A percentile compares a stretch with the other conserved stretches of the same genome.
Evolutionary conservation across 2,113 vertebrate species (phyloP).

Genomic region (Eptatretus burgeri): DNA sequence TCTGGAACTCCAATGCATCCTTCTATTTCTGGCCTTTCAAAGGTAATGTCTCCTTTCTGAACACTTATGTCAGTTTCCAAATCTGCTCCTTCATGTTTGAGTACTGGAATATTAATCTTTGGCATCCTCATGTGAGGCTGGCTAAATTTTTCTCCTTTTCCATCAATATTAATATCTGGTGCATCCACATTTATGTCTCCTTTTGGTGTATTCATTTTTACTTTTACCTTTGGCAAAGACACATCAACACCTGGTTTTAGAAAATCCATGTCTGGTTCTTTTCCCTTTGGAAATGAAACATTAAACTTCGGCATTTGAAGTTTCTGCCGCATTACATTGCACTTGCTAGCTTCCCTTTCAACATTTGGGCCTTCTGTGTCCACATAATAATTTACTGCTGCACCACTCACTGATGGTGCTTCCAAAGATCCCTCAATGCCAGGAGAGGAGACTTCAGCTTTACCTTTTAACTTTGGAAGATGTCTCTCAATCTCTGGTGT

Average conservation of each 20-base stretch:
- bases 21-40: too few relatives aligned
- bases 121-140: accelerated
- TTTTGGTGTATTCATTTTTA: background rate
- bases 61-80: background rate
- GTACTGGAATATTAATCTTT: slow-evolving; percentile 11
- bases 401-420: slow-evolving; percentile 9
- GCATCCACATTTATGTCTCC: background rate
- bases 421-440: background rate
- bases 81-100: background rate
- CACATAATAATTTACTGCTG: background rate
- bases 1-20: background rate
- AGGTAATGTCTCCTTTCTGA: background rate
- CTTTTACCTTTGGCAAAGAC: slow-evolving; percentile 2
- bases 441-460: background rate
- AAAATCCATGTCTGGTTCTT: too few relatives aligned
- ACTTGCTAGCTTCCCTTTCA: background rate
- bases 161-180: slow-evolving; percentile 8
- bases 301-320: slow-evolving; percentile 18
- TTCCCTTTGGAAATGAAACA: slow-evolving; percentile 10
- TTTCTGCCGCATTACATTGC: slow-evolving; percentile 13
- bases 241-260: background rate
- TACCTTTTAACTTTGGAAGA: slow-evolving; percentile 1
- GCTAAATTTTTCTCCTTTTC: accelerated
- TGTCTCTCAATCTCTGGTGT: background rate
- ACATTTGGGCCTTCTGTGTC: background rate